Percentiles rank a stretch among this genome's conserved stretches.
Conservation (phyloP, 2,113 vertebrate genomes). For the Pedetes capensis region DNA sequence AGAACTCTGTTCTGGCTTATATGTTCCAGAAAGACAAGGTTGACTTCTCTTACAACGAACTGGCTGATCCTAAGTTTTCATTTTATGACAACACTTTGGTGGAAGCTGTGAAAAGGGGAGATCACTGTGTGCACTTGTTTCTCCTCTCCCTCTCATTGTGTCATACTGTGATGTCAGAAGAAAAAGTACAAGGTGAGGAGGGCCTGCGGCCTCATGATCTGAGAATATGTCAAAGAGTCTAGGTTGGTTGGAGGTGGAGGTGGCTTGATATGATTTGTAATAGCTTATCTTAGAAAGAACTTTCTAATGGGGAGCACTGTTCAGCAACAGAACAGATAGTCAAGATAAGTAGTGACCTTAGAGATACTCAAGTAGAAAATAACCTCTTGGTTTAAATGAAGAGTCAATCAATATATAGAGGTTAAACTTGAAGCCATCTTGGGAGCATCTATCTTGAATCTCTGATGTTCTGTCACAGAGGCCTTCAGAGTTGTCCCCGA, state of each 20-base stretch:
- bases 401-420: not conserved
- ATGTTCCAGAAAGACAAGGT: slow-evolving; percentile 86
- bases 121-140: slow-evolving; percentile 85
- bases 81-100: slow-evolving; percentile 92
- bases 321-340: not conserved
- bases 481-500: not conserved
- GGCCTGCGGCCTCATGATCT: not conserved
- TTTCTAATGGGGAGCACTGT: not conserved
- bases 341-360: not conserved
- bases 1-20: slow-evolving; percentile 27
- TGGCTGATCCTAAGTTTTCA: slow-evolving; percentile 91
- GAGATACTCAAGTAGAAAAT: not conserved
- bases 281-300: not conserved
- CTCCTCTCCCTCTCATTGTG: slow-evolving; percentile 94
- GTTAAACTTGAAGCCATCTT: not conserved
- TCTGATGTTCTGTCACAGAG: not conserved
- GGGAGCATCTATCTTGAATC: not conserved
- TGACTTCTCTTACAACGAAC: slow-evolving; percentile 91
- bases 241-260: not conserved
- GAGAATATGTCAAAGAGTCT: not conserved
- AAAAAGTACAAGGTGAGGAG: slow-evolving; percentile 91
- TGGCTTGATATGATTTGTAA: not conserved
- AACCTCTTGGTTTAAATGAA: not conserved
- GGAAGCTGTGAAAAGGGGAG: slow-evolving; percentile 85
- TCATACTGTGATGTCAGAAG: slow-evolving; percentile 96